These are phyloP conservation scores for Heteromyza rotundicornis DNA, from an alignment of 2,888 invertebrate species.

Conservation along the genomic window DNA sequence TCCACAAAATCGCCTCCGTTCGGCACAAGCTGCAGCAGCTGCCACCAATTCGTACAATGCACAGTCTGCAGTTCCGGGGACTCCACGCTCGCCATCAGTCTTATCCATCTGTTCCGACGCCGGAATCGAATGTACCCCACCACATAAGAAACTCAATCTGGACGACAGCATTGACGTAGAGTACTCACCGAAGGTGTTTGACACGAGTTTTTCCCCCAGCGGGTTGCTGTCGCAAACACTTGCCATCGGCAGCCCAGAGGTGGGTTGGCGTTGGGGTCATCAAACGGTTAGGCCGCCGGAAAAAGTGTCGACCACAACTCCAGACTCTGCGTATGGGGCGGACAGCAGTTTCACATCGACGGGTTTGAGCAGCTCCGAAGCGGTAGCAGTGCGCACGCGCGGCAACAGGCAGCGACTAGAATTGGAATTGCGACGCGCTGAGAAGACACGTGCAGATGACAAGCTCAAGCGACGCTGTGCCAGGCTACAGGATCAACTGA, in stretches of 20 bases:
- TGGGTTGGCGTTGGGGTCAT: conserved; percentile 55
- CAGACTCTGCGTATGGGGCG: conserved; percentile 35
- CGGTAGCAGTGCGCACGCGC: conserved; percentile 12
- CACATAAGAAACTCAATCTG: conserved; percentile 42
- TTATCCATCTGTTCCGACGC: conserved; percentile 30
- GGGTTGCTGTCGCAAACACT: conserved; percentile 53
- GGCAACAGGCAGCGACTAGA: conserved; percentile 33
- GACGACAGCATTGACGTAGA: conserved; percentile 52
- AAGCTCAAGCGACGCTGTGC: conserved; percentile 50
- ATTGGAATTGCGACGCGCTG: conserved; percentile 43
- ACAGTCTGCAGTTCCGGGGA: too few relatives aligned
- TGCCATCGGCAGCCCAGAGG: conserved; percentile 54
- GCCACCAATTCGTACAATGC: neutral
- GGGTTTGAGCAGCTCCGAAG: conserved; percentile 32
- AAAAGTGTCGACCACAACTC: conserved; percentile 28
- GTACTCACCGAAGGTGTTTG: conserved; percentile 47
- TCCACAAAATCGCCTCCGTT: conserved; percentile 40
- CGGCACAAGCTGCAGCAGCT: conserved; percentile 29
- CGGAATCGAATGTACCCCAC: conserved; percentile 50
- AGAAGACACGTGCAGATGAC: conserved; percentile 45
- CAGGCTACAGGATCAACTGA: conserved; percentile 47
- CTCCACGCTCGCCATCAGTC: conserved; percentile 26
- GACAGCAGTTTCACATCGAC: conserved; percentile 49
- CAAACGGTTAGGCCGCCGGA: conserved; percentile 20
- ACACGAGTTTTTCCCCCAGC: conserved; percentile 48